These are phyloP conservation scores for Pedionomus torquatus DNA, from an alignment of 2,113 vertebrate genomes.

Conservation along the genomic window DNA sequence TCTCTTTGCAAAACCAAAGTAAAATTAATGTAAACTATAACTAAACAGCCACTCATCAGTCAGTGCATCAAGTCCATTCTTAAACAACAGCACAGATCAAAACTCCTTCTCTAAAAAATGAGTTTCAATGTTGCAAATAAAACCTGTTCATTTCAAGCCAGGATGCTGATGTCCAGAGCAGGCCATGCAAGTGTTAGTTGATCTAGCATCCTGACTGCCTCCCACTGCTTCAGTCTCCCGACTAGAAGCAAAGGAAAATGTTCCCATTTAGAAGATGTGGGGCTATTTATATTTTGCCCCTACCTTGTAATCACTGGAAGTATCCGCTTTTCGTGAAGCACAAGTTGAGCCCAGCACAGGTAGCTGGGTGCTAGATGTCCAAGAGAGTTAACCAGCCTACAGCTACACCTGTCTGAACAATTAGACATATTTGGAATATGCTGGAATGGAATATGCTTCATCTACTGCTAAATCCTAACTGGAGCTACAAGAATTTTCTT, in stretches of 20 bases:
- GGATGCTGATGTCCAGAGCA: neutral
- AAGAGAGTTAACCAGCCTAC: neutral
- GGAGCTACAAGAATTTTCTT: neutral
- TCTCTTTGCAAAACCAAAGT: neutral
- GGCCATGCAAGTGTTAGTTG: neutral
- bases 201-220: neutral
- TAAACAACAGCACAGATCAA: neutral
- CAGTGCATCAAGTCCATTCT: neutral
- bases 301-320: neutral
- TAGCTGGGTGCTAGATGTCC: neutral
- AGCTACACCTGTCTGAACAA: neutral
- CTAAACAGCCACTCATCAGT: neutral
- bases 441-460: neutral
- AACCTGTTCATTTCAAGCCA: neutral
- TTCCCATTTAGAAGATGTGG: neutral
- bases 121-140: neutral
- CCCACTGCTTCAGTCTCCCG: neutral
- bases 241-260: neutral
- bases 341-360: neutral
- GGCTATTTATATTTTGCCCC: neutral
- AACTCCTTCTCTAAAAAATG: neutral
- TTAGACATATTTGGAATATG: too few relatives aligned
- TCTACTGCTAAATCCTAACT: neutral
- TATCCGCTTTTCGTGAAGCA: neutral
- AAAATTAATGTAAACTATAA: slow-evolving; percentile 8